Percentiles rank a stretch among this genome's conserved stretches.
Conservation (phyloP, 2,888 invertebrate genomes). For the Synanthedon myopaeformis region DNA sequence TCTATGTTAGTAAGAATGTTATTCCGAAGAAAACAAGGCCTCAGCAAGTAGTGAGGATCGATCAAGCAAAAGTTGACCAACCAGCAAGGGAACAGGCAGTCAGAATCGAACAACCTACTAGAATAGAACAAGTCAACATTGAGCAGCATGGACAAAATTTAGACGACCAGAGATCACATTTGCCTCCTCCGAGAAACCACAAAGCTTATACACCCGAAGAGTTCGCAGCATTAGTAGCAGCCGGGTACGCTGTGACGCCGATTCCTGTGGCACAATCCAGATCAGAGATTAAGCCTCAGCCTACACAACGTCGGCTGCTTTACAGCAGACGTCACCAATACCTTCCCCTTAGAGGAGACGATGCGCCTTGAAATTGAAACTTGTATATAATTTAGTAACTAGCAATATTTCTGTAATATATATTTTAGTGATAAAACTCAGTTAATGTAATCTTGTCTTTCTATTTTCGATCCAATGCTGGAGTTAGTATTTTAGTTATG, state of each 20-base stretch:
- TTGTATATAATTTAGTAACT: slow-evolving; percentile 38
- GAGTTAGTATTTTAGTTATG: neutral
- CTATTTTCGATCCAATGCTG: neutral
- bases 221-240: slow-evolving; percentile 58
- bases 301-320: slow-evolving; percentile 26
- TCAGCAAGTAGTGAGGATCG: slow-evolving; percentile 26
- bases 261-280: slow-evolving; percentile 60
- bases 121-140: slow-evolving; percentile 15
- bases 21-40: slow-evolving; percentile 38
- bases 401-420: slow-evolving; percentile 39
- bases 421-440: slow-evolving; percentile 15
- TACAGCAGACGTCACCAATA: slow-evolving; percentile 52
- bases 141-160: slow-evolving; percentile 28
- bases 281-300: slow-evolving; percentile 24
- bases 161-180: slow-evolving; percentile 47
- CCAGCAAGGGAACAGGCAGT: slow-evolving; percentile 7
- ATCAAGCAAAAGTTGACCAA: slow-evolving; percentile 18
- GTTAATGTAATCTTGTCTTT: slow-evolving; percentile 3
- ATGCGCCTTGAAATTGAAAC: slow-evolving; percentile 45
- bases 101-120: slow-evolving; percentile 15
- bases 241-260: slow-evolving; percentile 63
- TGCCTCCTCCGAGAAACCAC: slow-evolving; percentile 63
- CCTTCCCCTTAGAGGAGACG: slow-evolving; percentile 55
- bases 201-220: slow-evolving; percentile 66
- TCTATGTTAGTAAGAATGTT: slow-evolving; percentile 55